Percentiles rank a stretch among this genome's conserved stretches.
These are phyloP conservation scores for Enteromius viviparus DNA, from an alignment of 2,797 vertebrate genomes.

Conservation along the genomic window DNA sequence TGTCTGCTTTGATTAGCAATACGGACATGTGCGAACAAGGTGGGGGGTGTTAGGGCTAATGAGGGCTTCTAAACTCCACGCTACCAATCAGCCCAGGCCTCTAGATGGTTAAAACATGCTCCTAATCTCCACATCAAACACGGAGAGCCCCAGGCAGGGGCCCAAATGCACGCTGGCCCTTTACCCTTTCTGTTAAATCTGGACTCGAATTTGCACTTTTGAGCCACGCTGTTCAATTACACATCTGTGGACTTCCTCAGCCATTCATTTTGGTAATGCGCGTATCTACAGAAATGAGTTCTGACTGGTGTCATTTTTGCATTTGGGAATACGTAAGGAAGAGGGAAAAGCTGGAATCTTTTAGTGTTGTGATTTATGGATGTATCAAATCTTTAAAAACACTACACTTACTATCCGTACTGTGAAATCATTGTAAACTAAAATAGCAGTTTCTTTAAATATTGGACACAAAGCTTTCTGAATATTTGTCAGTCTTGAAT, in stretches of 20 bases:
- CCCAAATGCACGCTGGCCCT: conserved; percentile 40
- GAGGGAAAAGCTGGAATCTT: not conserved
- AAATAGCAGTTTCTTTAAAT: not conserved
- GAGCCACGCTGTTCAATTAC: conserved; percentile 18
- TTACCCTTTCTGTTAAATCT: conserved; percentile 38
- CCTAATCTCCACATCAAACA: conserved; percentile 73
- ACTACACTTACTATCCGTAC: not conserved
- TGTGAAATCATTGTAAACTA: not conserved
- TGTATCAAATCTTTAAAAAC: not conserved
- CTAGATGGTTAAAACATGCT: conserved; percentile 68
- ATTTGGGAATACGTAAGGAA: not conserved
- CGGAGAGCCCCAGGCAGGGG: conserved; percentile 52
- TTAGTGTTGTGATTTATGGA: not conserved
- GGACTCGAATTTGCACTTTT: conserved; percentile 36
- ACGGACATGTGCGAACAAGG: conserved; percentile 58
- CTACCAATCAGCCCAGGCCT: conserved; percentile 56
- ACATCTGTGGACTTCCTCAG: conserved; percentile 19
- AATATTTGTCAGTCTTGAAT: not conserved
- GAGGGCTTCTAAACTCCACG: conserved; percentile 54
- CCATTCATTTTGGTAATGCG: not conserved
- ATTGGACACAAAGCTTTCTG: not conserved
- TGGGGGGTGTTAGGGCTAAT: conserved; percentile 45
- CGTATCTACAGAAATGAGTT: conserved; percentile 2
- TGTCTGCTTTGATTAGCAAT: conserved; percentile 64
- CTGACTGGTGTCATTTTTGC: not conserved